Evolutionary conservation across 1,140 invertebrate species (phyloP), one percentile per base, ranked within the genome.

Genomic region (Diplogasteroides magnus): DNA sequence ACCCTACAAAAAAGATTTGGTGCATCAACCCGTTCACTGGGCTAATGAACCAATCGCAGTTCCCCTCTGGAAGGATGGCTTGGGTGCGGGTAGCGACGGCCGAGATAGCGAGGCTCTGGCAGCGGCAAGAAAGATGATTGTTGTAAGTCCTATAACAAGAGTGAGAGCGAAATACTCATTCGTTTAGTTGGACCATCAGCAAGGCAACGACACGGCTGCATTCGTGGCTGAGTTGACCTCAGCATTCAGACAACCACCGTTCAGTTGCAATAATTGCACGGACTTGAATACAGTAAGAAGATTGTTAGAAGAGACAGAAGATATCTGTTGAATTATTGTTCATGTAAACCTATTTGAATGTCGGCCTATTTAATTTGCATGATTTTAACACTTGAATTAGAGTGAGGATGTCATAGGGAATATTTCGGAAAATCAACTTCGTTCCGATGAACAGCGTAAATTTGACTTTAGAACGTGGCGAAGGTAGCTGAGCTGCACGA

Each of bases 191-290:
- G 69, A 71, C 19, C 55, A 60, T 31, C 63, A 64, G 13, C 31
- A 55, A 48, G 64, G 57, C 26, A 71, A 64, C 29, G 63, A 71
- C 48, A 65, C 63, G 13, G 63, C 62, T 1, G 32, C 59, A 1
- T 71, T 62, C 29, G 48, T 56, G 0, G 29, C 31, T 14, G 69
- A 71, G 15, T 61, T 71, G 2, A 65, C 31, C 19, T 29, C 62
- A n/a, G 69, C 69, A 11, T 64, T 65, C n/a, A 29, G 55, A 15
- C n/a, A 31, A 11, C 25, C 63, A 0, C 69, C 69, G 0, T 71
- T 65, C 32, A 60, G 37, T 65, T 71, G 69, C 29, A n/a, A 55
- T 1, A 61, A 71, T 61, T 71, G 69, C 60, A 71, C 69, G 19
- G 63, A 66, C 32, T 55, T 71, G 23, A 61, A 62, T 63, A 25